Evolutionary conservation across 2,888 invertebrate species (phyloP), one percentile per base, ranked within the genome.

Genomic region (Gymnocheta viridis): DNA sequence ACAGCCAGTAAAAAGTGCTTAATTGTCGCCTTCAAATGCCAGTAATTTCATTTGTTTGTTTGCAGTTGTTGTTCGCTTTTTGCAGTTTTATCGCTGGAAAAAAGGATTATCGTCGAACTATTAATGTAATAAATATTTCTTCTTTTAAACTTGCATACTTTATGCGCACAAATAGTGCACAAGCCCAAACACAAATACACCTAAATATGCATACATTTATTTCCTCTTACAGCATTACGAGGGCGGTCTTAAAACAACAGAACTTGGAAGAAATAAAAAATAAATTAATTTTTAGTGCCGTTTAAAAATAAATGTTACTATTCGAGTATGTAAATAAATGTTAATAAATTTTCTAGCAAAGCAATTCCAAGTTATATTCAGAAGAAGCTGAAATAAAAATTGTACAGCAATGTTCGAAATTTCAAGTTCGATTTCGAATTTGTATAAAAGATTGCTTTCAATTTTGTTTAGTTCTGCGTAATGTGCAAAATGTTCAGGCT

Each of bases 41-140:
- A 49, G 47, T 41, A 54, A 32, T 32, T 60, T 35, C 44, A 19
- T 67, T 56, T 58, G 66, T 73, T 69, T 62, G 67, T 58, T 72
- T 73, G 82, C 27, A 27, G 24, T 69, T 54, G 56, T 62, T 67
- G 58, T 64, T 66, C 54, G 78, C 78, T 29, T 35, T 62, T 62
- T 56, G 35, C 54, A 47, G 24, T 69, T 64, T 74, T 84, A 77
- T 81, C 84, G 69, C 60, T 56, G 38, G 67, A 73, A 77, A 84
- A 81, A 84, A 77, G 84, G 84, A 81, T 84, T 84, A 84, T 84
- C 82, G 85, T 73, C 85, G 67, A 86, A 86, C 86, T 85, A 86
- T 86, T 85, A 83, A 83, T 82, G 83, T 79, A 77, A 81, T 85
- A 85, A 82, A 85, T 86, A 86, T 62, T 83, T 81, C 82, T 64